Evolutionary conservation across 1,140 invertebrate species (phyloP).

Genomic region (Musca domestica): DNA sequence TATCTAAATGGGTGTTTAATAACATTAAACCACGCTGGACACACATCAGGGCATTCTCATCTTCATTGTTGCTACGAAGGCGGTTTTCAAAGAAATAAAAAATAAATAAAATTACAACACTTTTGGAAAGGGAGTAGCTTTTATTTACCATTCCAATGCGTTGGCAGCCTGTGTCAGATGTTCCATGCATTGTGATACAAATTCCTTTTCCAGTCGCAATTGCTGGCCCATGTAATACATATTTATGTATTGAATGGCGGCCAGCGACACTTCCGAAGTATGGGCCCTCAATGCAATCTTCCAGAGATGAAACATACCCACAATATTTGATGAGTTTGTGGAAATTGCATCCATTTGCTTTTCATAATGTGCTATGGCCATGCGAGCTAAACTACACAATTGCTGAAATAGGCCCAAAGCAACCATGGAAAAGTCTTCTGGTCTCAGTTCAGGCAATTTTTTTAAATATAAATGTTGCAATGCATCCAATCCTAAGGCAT

Average conservation of each 20-base stretch:
- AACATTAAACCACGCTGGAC: constrained; percentile 86
- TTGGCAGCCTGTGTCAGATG: constrained; percentile 78
- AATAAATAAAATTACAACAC: too few relatives aligned
- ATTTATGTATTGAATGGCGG: constrained; percentile 90
- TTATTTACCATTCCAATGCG: constrained; percentile 59
- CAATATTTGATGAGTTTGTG: constrained; percentile 60
- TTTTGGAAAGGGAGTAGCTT: too few relatives aligned
- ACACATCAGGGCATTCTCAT: constrained; percentile 77
- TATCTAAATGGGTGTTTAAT: constrained; percentile 88
- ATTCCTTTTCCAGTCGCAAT: constrained; percentile 86
- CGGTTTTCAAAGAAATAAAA: too few relatives aligned
- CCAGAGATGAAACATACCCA: constrained; percentile 92
- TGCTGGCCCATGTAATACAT: constrained; percentile 89
- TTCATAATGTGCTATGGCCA: constrained; percentile 62
- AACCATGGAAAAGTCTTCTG: constrained; percentile 87
- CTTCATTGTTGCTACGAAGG: constrained; percentile 46
- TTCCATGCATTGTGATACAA: constrained; percentile 88
- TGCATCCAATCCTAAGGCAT: constrained; percentile 82
- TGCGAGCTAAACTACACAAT: constrained; percentile 77
- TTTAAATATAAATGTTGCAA: constrained; percentile 84
- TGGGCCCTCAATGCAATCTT: constrained; percentile 84
- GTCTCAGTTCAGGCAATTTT: constrained; percentile 83
- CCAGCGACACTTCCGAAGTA: constrained; percentile 90
- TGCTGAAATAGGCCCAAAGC: constrained; percentile 88
- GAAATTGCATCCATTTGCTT: constrained; percentile 54